Evolutionary conservation across 1,140 invertebrate genomes (phyloP).

Genomic region (Matsumurasca onukii): DNA sequence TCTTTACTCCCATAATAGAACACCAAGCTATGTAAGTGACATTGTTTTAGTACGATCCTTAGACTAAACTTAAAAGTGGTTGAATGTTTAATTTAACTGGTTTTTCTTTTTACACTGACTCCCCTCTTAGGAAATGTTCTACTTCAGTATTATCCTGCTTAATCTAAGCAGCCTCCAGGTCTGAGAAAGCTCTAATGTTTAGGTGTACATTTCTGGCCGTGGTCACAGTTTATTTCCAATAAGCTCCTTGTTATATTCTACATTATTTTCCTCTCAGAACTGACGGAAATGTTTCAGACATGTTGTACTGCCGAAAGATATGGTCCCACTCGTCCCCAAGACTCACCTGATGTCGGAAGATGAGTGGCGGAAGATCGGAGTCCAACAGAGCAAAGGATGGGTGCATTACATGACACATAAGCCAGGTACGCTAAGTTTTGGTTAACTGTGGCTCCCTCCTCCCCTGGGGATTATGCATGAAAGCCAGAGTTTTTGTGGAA

Average conservation of each 20-base stretch:
- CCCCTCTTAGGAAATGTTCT: neutral
- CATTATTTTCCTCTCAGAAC: neutral
- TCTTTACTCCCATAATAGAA: no score
- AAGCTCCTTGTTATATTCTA: neutral
- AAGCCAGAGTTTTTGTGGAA: no score
- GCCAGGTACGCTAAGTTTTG: no score
- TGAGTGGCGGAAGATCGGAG: constrained; percentile 90
- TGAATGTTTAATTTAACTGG: no score
- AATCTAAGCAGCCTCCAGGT: neutral
- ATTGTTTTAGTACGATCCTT: no score
- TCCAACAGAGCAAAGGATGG: constrained; percentile 94
- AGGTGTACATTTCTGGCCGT: neutral
- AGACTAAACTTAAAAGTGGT: no score
- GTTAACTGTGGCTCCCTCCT: no score
- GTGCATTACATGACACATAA: constrained; percentile 93
- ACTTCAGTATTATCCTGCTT: neutral
- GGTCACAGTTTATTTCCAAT: neutral
- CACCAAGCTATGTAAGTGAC: no score
- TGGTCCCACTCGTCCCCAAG: constrained; percentile 87
- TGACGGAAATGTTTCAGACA: constrained; percentile 63
- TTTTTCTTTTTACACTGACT: neutral
- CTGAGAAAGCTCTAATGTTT: neutral
- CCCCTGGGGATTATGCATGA: no score
- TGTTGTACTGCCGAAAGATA: constrained; percentile 88
- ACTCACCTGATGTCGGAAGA: constrained; percentile 87